Evolutionary conservation across 2,113 vertebrate species (phyloP), one percentile per base, ranked within the genome.

Genomic region (Petroica traversi): DNA sequence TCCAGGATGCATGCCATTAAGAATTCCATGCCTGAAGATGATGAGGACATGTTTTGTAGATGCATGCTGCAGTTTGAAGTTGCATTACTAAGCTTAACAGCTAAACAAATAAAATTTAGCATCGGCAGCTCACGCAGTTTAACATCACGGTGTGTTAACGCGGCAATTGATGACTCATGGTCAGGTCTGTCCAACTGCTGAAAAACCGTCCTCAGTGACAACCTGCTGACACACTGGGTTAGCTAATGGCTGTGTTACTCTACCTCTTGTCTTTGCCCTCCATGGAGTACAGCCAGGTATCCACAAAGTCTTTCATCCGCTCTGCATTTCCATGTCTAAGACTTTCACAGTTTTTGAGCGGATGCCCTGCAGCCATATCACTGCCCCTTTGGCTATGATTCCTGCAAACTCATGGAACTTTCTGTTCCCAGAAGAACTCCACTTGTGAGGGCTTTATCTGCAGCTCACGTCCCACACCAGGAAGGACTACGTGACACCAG

Each of bases 351-450:
- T 38, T 86, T 85, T 69, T 59, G n/a, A 92, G 55, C 0, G 1
- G 89, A 93, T 88, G 76, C 51, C 86, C 94, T 92, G 72, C 38
- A 90, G 79, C 85, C 82, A 80, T 91, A 86, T 31, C 85, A 94
- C 38, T 72, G 74, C 74, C 81, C 66, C 81, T 66, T 73, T 79
- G 81, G 81, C 74, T 66, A 66, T 51, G 34, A 59, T 66, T 79
- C 66, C 81, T 85, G 74, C 66, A 91, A 41, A 46, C 59, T 85
- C 81, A 79, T 41, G 74, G 81, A 79, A 73, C 52, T 68, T 67
- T n/a, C 8, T 52, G 46, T 51, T 41, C 58, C 34, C 67, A 88
- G 34, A 93, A 85, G 57, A 57, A 62, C 41, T 69, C 38, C 12
- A 12, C 18, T 88, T 59, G 26, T 31, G 71, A 85, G 79, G 28